Base-by-base conservation (phyloP, 30 jellyfish, hydroid and myxozoan genomes). In the Cassiopea andromeda region DNA sequence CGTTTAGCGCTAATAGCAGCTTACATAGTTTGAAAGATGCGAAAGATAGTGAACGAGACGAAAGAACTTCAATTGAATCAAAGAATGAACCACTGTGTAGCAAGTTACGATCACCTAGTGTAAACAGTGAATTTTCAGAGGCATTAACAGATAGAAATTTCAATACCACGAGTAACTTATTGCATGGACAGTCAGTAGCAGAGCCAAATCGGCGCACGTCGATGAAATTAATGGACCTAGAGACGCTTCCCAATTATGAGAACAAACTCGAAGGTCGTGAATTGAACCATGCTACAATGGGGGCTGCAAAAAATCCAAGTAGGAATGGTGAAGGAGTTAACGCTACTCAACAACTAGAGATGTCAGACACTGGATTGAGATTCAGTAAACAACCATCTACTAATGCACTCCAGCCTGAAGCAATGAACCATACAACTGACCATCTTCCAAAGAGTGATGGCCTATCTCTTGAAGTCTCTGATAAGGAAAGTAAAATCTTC, bases 151-250 rank as follows among this genome's bases (percentile, higher is more conserved):
- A 70, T 14, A 17, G 38, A 17, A 16, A 64, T 9, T 5, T 64
- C 49, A 27, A 43, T 70, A 2, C 54, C 27, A 18, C 57, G 7
- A 70, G 79, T 2, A 12, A 70, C 10, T 19, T 2, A 66, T 19
- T 6, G 6, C 7, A 16, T 14, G 7, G 75, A 17, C 48, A 73
- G 8, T 13, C 89, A 46, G 77, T 18, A 19, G 46, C 84, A 13
- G 43, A 72, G 14, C 47, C 93, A 18, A 86, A 89, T 59, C 77
- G 93, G 44, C 54, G 93, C 46, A 78, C 74, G 47, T 86, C 93
- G 2, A 86, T 86, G 93, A 77, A 78, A 64, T 54, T 86, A 85
- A 86, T 86, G 77, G 88, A 86, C 43, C 66, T 86, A n/a, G 77
- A 46, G 49, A 47, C 64, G 70, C 54, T 69, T 7, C 93, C 93